phyloP scores from a whole-genome alignment of 2,888 invertebrate genomes.

The Deilephila porcellus region DNA sequence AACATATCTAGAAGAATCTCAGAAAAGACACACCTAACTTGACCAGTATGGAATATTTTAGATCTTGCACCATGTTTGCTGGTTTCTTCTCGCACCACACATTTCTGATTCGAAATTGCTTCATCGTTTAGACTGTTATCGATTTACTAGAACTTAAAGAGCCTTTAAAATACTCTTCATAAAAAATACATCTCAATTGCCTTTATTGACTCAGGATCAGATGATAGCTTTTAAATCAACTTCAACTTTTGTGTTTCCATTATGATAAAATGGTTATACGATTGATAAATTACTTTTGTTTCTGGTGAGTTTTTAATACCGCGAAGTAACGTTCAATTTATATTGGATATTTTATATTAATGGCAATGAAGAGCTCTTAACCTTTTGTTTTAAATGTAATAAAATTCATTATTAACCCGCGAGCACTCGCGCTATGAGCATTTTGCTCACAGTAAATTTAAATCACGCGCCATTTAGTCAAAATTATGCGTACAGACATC shows the following conservation, averaged over 20 bases:
- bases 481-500: too few relatives aligned
- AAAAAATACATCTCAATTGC: neutral
- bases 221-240: neutral
- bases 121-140: too few relatives aligned
- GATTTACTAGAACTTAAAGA: too few relatives aligned
- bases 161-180: neutral
- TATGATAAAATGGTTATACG: neutral
- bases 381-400: neutral
- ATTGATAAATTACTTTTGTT: neutral
- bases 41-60: too few relatives aligned
- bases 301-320: neutral
- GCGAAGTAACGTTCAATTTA: neutral
- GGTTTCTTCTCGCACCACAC: too few relatives aligned
- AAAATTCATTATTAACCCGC: neutral
- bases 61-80: too few relatives aligned
- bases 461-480: too few relatives aligned
- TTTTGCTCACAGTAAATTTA: too few relatives aligned
- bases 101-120: too few relatives aligned
- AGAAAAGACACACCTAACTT: too few relatives aligned
- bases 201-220: neutral
- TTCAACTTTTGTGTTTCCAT: conserved; percentile 3
- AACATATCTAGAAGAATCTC: too few relatives aligned
- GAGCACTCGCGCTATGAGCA: too few relatives aligned
- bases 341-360: neutral
- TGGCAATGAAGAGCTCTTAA: neutral